Evolutionary conservation across 2,888 invertebrate genomes (phyloP), one percentile per base, ranked within the genome.

Genomic region (Lepidochrysops patricia): DNA sequence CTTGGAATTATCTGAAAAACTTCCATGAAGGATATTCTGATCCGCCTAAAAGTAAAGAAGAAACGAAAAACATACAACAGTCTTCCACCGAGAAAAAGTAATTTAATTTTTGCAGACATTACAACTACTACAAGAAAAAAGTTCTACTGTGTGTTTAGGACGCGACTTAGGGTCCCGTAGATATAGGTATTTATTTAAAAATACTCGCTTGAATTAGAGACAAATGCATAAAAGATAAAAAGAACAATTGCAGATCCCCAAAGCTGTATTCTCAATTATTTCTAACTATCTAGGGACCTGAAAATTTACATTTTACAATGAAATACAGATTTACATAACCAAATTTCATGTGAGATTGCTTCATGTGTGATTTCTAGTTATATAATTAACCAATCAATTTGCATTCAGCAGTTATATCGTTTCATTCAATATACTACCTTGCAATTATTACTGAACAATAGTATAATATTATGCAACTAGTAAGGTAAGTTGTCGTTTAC

Each of bases 1-100:
- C 88, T 1, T 88, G 88, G 88, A 78, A 74, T 66, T 85, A 86
- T 63, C 65, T 74, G 58, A 77, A 69, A 54, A 85, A 77, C 62
- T 88, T 86, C 64, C 83, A 88, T 60, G 76, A 77, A 57, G 82
- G 79, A 1, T 86, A 75, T 62, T 77, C 74, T 1, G 64, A 68
- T 19, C 70, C 74, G 2, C 66, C 70, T 27, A 63, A 64, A 50
- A 57, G 25, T 19, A 34, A 50, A 15, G 37, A 35, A 37, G 6
- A 35, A 19, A 6, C 19, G 9, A 43, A 23, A 19, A 43, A 23
- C 12, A 9, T 1, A 43, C 15, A 29, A 29, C 2, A 5, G 6
- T 29, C 29, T 29, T 29, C 29, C 29, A 7, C 2, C 7, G 13
- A 37, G 37, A 25, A 49, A 23, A 49, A 49, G 25, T 49, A 49